Evolutionary conservation across 2,888 invertebrate genomes (phyloP).

Genomic region (Cryptocheilus praepositus): DNA sequence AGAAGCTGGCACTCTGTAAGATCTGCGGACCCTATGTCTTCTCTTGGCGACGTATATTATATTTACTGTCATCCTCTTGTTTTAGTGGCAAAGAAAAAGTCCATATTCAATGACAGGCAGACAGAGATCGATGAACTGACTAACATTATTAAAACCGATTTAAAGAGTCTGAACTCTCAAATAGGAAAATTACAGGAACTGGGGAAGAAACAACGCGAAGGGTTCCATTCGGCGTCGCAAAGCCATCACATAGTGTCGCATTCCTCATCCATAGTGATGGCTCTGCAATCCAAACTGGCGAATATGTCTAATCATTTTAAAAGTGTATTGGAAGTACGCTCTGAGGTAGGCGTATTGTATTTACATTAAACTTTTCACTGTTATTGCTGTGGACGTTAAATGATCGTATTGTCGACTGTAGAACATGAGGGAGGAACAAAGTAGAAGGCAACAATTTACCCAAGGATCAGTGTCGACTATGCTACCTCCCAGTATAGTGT

Average conservation of each 20-base stretch:
- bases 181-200: slow-evolving; percentile 94
- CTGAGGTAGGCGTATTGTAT: slow-evolving; percentile 80
- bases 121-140: slow-evolving; percentile 98
- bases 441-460: slow-evolving; percentile 93
- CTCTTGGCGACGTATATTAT: too few relatives aligned
- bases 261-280: slow-evolving; percentile 94
- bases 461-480: slow-evolving; percentile 81
- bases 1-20: slow-evolving; percentile 96
- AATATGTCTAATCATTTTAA: slow-evolving; percentile 99
- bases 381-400: too few relatives aligned
- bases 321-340: slow-evolving; percentile 96
- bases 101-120: slow-evolving; percentile 96
- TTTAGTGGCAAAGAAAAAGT: slow-evolving; percentile 97
- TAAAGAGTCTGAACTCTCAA: slow-evolving; percentile 95
- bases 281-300: slow-evolving; percentile 94
- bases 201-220: slow-evolving; percentile 83
- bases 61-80: slow-evolving; percentile 66
- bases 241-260: slow-evolving; percentile 91
- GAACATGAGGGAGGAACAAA: slow-evolving; percentile 97
- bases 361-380: background rate
- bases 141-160: slow-evolving; percentile 97
- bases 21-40: too few relatives aligned
- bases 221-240: slow-evolving; percentile 70
- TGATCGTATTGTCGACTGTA: slow-evolving; percentile 65
- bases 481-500: slow-evolving; percentile 79